These are phyloP conservation scores for Drosophila insularis DNA, from an alignment of 1,140 invertebrate genomes.

Conservation along the genomic window DNA sequence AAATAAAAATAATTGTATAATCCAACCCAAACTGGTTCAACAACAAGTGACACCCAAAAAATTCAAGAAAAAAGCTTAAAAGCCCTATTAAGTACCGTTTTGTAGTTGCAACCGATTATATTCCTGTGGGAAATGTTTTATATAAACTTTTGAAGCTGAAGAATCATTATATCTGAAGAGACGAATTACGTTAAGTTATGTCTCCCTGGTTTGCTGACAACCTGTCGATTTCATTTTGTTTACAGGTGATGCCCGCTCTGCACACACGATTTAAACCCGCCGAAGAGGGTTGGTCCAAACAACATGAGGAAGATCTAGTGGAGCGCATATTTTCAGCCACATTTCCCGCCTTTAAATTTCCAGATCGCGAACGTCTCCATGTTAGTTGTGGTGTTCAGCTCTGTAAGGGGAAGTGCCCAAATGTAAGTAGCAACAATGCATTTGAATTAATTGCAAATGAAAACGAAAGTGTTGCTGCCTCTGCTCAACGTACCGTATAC, in stretches of 20 bases:
- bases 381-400: conserved; percentile 86
- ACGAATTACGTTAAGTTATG: no score
- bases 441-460: conserved; percentile 74
- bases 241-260: conserved; percentile 79
- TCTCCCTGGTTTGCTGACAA: neutral
- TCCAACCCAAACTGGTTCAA: conserved; percentile 11
- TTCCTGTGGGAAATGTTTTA: neutral
- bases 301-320: conserved; percentile 78
- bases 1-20: conserved; percentile 47
- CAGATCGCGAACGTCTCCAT: conserved; percentile 88
- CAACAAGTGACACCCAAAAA: neutral
- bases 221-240: no score
- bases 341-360: conserved; percentile 91
- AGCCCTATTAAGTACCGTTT: neutral
- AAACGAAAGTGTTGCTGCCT: conserved; percentile 69
- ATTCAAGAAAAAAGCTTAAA: neutral
- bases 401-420: conserved; percentile 87
- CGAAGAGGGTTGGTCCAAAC: conserved; percentile 82
- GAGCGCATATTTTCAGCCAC: conserved; percentile 83
- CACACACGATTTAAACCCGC: conserved; percentile 62
- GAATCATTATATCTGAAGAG: no score
- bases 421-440: conserved; percentile 82
- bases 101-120: neutral
- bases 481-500: conserved; percentile 56
- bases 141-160: neutral